Base-by-base conservation (phyloP, 2,797 vertebrate species). In the Epinephelus malabaricus region DNA sequence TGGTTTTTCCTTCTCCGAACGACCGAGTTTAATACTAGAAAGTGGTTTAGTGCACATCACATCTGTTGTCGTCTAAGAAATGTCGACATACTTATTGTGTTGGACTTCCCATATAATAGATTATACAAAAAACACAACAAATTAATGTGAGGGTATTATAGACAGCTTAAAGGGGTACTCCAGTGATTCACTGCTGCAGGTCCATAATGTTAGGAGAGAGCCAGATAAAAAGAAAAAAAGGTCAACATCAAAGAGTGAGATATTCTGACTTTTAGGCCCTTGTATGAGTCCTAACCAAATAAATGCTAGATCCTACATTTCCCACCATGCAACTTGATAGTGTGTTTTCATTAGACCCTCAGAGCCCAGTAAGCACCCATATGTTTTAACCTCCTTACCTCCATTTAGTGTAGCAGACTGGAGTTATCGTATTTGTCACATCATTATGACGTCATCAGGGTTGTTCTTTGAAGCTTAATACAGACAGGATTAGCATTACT, bases 111-210 rank as follows among this genome's bases (percentile, higher is more conserved):
- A 2, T 38, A 11, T 56, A 58, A 47, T 27, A 51, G 11, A 11
- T 30, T 55, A 11, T 10, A 59, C 34, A 60, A 46, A 43, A 59
- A 75, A 54, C 27, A 49, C 12, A 49, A 27, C 17, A 53, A 59
- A 70, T 62, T 6, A 2, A 56, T 38, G 5, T 61, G 53, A 56
- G 8, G 2, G 38, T 21, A 40, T 61, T 8, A 19, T 51, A 59
- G 27, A 50, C 2, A 21, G 7, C 45, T 73, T 53, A 67, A 69
- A 78, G 78, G 74, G 43, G 63, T 45, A 81, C 67, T 83, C 71
- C 74, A 25, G 56, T 13, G 6, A n/a, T 72, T 27, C 27, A 50
- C 6, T 78, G 17, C 66, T 43, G 27, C 12, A 45, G 4, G 66
- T 75, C 3, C 12, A 15, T 65, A 30, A 14, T 56, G 1, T 45